phyloP scores from a whole-genome alignment of 2,888 invertebrate genomes.

The Incurvaria masculella region DNA sequence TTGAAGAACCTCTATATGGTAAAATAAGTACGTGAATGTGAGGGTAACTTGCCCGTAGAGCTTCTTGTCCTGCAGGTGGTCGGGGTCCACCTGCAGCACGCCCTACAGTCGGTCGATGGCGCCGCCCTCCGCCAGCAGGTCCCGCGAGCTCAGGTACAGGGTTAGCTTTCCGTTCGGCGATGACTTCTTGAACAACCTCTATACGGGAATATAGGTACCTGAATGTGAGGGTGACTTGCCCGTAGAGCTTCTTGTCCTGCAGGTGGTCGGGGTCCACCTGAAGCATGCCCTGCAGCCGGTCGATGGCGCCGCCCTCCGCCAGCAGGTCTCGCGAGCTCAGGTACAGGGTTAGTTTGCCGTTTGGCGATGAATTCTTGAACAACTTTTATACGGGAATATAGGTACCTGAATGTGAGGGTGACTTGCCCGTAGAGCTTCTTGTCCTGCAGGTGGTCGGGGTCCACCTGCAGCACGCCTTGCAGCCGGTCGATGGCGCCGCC shows the following conservation, averaged over 20 bases:
- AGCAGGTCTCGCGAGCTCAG: conserved; percentile 78
- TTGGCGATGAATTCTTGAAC: conserved; percentile 84
- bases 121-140: conserved; percentile 72
- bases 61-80: conserved; percentile 70
- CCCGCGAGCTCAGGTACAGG: conserved; percentile 77
- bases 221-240: conserved; percentile 88
- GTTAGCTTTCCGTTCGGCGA: conserved; percentile 84
- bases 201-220: too few relatives aligned
- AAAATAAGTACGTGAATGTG: conserved; percentile 92
- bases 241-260: conserved; percentile 75
- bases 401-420: conserved; percentile 90
- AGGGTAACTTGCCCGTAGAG: conserved; percentile 83
- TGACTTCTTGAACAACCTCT: conserved; percentile 85
- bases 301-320: conserved; percentile 69
- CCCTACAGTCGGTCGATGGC: conserved; percentile 81
- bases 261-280: conserved; percentile 83
- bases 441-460: conserved; percentile 73
- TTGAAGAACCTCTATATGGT: conserved; percentile 88
- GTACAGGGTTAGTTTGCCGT: conserved; percentile 81
- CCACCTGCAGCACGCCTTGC: conserved; percentile 89
- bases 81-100: conserved; percentile 89
- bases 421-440: conserved; percentile 83
- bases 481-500: conserved; percentile 72
- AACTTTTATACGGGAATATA: too few relatives aligned
- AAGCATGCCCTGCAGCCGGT: conserved; percentile 85